Conservation (phyloP, 2,888 invertebrate genomes). For the Yponomeuta evonymella region DNA sequence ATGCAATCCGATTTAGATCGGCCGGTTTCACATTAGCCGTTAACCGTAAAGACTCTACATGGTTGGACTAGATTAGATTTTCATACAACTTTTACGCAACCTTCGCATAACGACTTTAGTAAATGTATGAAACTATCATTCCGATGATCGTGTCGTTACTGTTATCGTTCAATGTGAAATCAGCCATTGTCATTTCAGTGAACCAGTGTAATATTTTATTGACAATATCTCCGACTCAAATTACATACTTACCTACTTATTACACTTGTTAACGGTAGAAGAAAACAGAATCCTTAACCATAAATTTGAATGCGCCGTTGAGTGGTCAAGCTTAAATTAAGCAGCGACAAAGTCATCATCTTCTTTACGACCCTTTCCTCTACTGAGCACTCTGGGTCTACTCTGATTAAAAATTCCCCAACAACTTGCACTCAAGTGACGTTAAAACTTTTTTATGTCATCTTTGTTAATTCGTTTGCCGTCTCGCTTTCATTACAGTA, state of each 20-base stretch:
- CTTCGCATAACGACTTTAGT: too few species aligned
- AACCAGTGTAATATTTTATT: too few species aligned
- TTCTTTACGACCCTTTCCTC: neutral
- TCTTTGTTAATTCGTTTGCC: neutral
- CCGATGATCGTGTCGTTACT: too few species aligned
- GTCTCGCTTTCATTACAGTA: neutral
- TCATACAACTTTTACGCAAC: too few species aligned
- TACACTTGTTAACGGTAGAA: neutral
- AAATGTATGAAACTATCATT: too few species aligned
- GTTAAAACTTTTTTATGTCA: neutral
- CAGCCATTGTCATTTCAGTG: too few species aligned
- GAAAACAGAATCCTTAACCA: neutral
- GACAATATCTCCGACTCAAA: too few species aligned
- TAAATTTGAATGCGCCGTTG: neutral
- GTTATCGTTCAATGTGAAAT: too few species aligned
- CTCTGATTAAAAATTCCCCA: neutral
- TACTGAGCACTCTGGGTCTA: neutral
- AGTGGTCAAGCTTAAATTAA: neutral
- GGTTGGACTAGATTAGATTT: too few species aligned
- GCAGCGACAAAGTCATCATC: conserved; percentile 1
- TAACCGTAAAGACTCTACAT: too few species aligned
- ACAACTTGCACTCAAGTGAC: neutral
- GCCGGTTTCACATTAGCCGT: too few species aligned
- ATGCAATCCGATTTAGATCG: too few species aligned
- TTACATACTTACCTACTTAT: neutral